Evolutionary conservation across 2,888 invertebrate species (phyloP).

Genomic region (Acleris literana): DNA sequence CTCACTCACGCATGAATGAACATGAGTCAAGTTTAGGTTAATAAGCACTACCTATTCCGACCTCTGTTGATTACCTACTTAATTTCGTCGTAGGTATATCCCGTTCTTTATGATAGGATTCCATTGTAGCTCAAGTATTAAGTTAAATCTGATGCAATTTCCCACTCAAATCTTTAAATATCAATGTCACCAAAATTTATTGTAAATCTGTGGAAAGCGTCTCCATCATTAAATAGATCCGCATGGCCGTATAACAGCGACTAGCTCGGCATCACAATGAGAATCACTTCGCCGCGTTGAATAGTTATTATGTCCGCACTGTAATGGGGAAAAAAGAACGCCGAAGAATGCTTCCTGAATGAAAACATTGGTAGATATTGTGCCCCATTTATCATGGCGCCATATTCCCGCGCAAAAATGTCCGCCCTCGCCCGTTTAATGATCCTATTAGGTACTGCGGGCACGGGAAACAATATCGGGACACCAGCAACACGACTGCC

Average conservation of each 20-base stretch:
- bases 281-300: slow-evolving; percentile 7
- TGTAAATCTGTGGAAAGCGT: too few relatives aligned
- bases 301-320: slow-evolving; percentile 4
- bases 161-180: too few relatives aligned
- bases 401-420: slow-evolving; percentile 50
- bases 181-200: too few relatives aligned
- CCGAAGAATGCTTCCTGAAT: slow-evolving; percentile 26
- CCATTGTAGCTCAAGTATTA: too few relatives aligned
- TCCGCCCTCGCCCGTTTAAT: slow-evolving; percentile 49
- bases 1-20: too few relatives aligned
- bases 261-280: slow-evolving; percentile 1
- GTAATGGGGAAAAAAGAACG: slow-evolving; percentile 27
- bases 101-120: too few relatives aligned
- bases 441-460: slow-evolving; percentile 52
- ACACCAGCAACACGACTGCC: slow-evolving; percentile 40
- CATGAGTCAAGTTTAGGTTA: too few relatives aligned
- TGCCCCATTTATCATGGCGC: slow-evolving; percentile 50
- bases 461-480: slow-evolving; percentile 50
- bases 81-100: too few relatives aligned
- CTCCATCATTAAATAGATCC: neutral
- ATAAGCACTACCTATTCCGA: too few relatives aligned
- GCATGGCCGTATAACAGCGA: neutral
- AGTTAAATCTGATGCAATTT: too few relatives aligned
- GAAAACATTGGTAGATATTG: slow-evolving; percentile 50
- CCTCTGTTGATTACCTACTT: too few relatives aligned